These are phyloP conservation scores for Ectropis crepuscularia DNA, from an alignment of 2,888 invertebrate species.

Conservation along the genomic window DNA sequence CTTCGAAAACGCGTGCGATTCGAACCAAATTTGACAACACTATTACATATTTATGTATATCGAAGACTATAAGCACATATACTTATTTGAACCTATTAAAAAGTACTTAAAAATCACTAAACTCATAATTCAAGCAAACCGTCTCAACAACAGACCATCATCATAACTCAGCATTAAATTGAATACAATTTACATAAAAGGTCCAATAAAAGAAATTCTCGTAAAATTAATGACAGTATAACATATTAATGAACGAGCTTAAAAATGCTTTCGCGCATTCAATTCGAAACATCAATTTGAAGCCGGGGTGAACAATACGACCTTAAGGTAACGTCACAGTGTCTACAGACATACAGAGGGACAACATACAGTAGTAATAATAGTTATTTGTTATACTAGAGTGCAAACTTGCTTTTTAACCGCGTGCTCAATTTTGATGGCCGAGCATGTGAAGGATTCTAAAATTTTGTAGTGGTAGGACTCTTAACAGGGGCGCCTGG, in stretches of 20 bases:
- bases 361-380: not conserved
- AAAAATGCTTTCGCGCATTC: constrained; percentile 46
- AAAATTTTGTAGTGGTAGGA: too few species aligned
- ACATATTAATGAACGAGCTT: constrained; percentile 22
- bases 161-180: constrained; percentile 6
- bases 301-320: constrained; percentile 69
- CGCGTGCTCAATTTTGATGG: too few species aligned
- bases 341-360: constrained; percentile 22
- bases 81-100: not conserved
- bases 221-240: constrained; percentile 28
- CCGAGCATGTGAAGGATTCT: too few species aligned
- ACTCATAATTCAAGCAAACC: not conserved
- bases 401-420: too few species aligned
- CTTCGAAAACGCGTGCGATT: too few species aligned
- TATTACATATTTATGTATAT: too few species aligned
- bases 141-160: not conserved
- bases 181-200: constrained; percentile 15
- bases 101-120: not conserved
- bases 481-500: too few species aligned
- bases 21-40: too few species aligned
- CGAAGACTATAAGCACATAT: too few species aligned
- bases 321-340: constrained; percentile 53
- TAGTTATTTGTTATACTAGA: too few species aligned
- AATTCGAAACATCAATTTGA: constrained; percentile 49
- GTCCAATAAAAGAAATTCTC: constrained; percentile 19